phyloP scores from a whole-genome alignment of 2,113 vertebrate genomes.

The Octodon degus region DNA sequence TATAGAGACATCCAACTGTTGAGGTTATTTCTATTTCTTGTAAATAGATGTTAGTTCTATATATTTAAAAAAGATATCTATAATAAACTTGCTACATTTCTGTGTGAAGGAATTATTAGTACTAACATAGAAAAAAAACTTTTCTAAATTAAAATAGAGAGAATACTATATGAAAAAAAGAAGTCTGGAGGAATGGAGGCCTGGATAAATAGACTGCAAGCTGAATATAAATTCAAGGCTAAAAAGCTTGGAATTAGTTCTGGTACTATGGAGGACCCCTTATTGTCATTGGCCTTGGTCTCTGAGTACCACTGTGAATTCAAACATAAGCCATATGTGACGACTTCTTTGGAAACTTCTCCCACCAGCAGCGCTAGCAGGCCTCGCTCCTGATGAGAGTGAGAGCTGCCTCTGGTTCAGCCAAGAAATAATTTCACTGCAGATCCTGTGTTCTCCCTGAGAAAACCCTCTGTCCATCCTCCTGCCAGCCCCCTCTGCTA shows the following conservation, averaged over 20 bases:
- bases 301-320: constrained; percentile 30
- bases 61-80: constrained; percentile 53
- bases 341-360: not conserved
- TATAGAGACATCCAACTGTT: constrained; percentile 59
- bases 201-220: not conserved
- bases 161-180: not conserved
- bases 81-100: constrained; percentile 29
- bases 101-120: not conserved
- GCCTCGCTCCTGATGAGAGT: not conserved
- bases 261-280: not conserved
- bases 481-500: not conserved
- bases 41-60: constrained; percentile 49
- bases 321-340: constrained; percentile 18
- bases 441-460: not conserved
- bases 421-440: constrained; percentile 45
- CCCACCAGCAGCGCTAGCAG: not conserved
- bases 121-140: not conserved
- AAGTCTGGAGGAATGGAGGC: not conserved
- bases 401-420: not conserved
- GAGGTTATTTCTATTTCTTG: constrained; percentile 69
- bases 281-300: not conserved
- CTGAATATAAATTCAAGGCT: not conserved
- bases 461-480: not conserved
- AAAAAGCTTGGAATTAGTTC: constrained; percentile 19
- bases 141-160: not conserved